Evolutionary conservation across 2,888 invertebrate genomes (phyloP).

Genomic region (Amphipyra berbera): DNA sequence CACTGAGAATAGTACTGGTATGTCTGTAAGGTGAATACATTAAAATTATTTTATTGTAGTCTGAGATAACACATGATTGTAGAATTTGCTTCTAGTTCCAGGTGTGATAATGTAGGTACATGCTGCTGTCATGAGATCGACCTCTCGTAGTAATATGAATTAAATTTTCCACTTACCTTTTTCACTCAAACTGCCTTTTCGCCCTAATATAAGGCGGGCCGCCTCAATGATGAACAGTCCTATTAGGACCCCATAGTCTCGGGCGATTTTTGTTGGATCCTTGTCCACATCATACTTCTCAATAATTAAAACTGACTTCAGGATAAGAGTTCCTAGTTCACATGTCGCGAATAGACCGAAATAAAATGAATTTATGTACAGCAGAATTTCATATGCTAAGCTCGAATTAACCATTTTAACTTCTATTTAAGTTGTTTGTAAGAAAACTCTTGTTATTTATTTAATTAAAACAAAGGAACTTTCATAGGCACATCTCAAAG

Average conservation of each 20-base stretch:
- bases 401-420: slow-evolving; percentile 92
- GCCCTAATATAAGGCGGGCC: slow-evolving; percentile 94
- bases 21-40: slow-evolving; percentile 86
- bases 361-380: slow-evolving; percentile 96
- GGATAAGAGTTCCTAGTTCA: slow-evolving; percentile 94
- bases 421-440: slow-evolving; percentile 6
- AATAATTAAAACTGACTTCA: slow-evolving; percentile 93
- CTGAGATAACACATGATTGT: not conserved
- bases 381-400: slow-evolving; percentile 94
- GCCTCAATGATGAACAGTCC: slow-evolving; percentile 95
- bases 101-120: no score
- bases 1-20: slow-evolving; percentile 95
- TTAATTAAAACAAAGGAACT: slow-evolving; percentile 50
- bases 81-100: no score
- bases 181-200: slow-evolving; percentile 96
- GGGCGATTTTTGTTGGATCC: slow-evolving; percentile 92
- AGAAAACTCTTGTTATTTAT: not conserved
- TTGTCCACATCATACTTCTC: slow-evolving; percentile 91
- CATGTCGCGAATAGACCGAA: slow-evolving; percentile 96
- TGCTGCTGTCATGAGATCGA: no score
- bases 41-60: not conserved
- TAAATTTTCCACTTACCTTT: slow-evolving; percentile 81
- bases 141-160: no score
- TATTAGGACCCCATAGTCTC: slow-evolving; percentile 94
- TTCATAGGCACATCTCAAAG: slow-evolving; percentile 8